Percentiles rank a stretch among this genome's conserved stretches.
phyloP scores from a whole-genome alignment of 2,113 vertebrate species.

The Periophthalmus modestus region DNA sequence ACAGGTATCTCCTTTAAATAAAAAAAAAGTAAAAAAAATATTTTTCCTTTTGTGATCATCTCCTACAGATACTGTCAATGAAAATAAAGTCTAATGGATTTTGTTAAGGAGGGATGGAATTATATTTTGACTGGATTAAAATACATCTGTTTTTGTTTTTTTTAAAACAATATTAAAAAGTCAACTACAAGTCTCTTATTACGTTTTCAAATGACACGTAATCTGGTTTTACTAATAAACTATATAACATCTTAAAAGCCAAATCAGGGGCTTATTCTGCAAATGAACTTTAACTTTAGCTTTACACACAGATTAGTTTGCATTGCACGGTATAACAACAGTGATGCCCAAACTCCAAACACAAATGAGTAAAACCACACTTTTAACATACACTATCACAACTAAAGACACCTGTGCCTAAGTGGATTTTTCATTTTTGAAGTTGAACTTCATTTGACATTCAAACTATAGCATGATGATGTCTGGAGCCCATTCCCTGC shows the following conservation, averaged over 20 bases:
- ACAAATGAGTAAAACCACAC: neutral
- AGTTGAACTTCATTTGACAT: conserved; percentile 41
- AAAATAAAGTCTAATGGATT: too few species aligned
- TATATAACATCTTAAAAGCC: neutral
- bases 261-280: neutral
- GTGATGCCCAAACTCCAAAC: neutral
- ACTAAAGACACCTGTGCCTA: neutral
- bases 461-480: neutral
- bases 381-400: neutral
- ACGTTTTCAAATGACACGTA: neutral
- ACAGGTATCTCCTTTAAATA: too few species aligned
- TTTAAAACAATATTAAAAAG: too few species aligned
- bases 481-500: conserved; percentile 5
- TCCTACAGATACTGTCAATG: too few species aligned
- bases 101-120: too few species aligned
- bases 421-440: neutral
- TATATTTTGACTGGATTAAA: too few species aligned
- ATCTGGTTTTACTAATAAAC: neutral
- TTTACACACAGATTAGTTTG: neutral
- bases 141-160: too few species aligned
- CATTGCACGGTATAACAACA: neutral
- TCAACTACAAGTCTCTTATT: neutral
- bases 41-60: too few species aligned
- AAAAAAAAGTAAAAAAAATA: too few species aligned
- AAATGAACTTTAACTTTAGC: neutral